Evolutionary conservation across 2,113 vertebrate genomes (phyloP), one percentile per base, ranked within the genome.

Genomic region (Ursus arctos): DNA sequence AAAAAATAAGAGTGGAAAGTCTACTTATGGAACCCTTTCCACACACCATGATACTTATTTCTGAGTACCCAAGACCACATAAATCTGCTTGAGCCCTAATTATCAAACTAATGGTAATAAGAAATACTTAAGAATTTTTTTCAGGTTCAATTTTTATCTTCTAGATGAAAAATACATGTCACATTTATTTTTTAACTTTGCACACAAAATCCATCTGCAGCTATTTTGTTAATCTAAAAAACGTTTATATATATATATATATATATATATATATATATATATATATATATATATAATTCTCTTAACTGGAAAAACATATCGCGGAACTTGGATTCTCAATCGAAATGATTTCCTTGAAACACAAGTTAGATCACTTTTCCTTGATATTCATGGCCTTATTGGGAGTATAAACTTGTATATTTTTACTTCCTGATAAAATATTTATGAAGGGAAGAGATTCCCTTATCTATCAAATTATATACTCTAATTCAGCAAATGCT

Each of bases 391-490:
- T 77, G 33, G 53, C n/a, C 89, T 98, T 98, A 97, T 97, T 77
- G 67, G 74, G 91, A 98, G 87, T 92, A 84, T 69, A 97, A 97
- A n/a, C 22, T 96, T 94, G 72, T 33, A 90, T 91, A 79, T 98
- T 98, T 98, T 98, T 94, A 98, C 67, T 97, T 98, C 92, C 84
- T 97, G 95, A 98, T 98, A 96, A 98, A 99, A 98, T 98, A 98
- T 98, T 98, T 98, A 98, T 98, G 97, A 98, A 90, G 92, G 53
- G 26, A 65, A 98, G 40, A 84, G 97, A 97, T 97, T 97, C 59
- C 87, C 96, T 98, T 98, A 98, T 98, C 98, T 98, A 81, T 96
- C 74, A 98, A 98, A 98, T 98, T 96, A 95, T 81, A 97, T 86
- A 77, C 94, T 97, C 93, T 98, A 97, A 98, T 95, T 98, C 95